Percentiles rank a stretch among this genome's conserved stretches.
Conservation (phyloP, 2,797 vertebrate species). For the Ceryle rudis region DNA sequence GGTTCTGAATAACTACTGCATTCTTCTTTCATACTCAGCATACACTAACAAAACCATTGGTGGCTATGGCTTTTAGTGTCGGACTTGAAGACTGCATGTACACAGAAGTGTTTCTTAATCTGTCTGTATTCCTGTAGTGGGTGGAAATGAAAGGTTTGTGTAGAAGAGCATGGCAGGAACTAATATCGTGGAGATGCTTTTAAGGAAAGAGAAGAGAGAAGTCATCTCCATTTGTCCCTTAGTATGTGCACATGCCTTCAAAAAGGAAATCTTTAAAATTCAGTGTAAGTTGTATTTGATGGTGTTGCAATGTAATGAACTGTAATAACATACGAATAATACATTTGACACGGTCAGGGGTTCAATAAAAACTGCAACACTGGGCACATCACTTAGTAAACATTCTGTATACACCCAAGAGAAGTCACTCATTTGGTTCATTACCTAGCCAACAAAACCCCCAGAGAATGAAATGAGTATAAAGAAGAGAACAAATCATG, state of each 20-base stretch:
- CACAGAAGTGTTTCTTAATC: accelerated
- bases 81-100: background rate
- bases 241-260: background rate
- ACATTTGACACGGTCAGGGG: background rate
- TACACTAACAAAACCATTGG: background rate
- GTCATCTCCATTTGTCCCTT: background rate
- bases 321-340: background rate
- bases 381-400: background rate
- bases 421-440: background rate
- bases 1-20: background rate
- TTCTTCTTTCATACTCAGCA: background rate
- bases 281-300: background rate
- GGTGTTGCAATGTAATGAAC: background rate
- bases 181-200: background rate
- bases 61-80: background rate
- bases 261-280: background rate
- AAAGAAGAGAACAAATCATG: background rate
- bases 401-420: background rate
- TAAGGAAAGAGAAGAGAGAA: background rate
- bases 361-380: background rate
- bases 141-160: background rate
- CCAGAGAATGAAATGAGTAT: background rate
- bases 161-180: background rate
- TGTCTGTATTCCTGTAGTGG: background rate
- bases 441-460: background rate